These are phyloP conservation scores for Aspidapion aeneum DNA, from an alignment of 2,888 invertebrate genomes.

Conservation along the genomic window DNA sequence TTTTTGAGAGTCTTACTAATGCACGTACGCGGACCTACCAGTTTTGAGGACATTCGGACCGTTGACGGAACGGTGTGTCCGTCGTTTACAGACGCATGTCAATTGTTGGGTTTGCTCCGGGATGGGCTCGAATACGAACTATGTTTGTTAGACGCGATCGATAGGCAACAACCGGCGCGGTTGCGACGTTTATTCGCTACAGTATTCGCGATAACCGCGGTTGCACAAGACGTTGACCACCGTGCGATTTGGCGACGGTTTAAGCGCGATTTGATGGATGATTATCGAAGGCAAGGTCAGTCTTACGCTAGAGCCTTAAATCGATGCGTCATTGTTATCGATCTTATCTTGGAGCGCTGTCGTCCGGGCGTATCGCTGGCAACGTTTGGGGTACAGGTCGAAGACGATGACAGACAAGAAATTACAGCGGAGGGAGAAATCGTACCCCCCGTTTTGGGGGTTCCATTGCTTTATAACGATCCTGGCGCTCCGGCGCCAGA, in stretches of 20 bases:
- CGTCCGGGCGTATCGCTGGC: background rate
- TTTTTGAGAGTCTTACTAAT: background rate
- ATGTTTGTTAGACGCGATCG: background rate
- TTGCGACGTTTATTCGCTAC: constrained; percentile 1
- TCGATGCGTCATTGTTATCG: too few species aligned
- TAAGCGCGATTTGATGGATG: background rate
- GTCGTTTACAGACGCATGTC: constrained; percentile 4
- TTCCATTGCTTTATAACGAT: background rate
- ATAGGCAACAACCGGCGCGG: background rate
- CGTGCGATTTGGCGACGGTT: too few species aligned
- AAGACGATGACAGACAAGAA: background rate
- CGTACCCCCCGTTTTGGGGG: background rate
- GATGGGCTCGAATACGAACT: background rate
- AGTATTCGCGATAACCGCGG: too few species aligned
- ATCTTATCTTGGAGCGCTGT: too few species aligned
- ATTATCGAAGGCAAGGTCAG: background rate
- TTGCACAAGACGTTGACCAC: too few species aligned
- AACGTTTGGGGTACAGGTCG: background rate
- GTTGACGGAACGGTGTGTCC: background rate
- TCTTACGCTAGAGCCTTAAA: background rate
- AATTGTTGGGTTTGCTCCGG: background rate
- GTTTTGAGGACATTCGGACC: background rate
- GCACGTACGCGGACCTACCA: background rate
- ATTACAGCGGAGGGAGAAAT: too few species aligned
- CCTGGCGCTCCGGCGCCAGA: background rate